A percentile compares a stretch with the other conserved stretches of the same genome.
Evolutionary conservation across 2,113 vertebrate species (phyloP).

Genomic region (Lepus timidus): DNA sequence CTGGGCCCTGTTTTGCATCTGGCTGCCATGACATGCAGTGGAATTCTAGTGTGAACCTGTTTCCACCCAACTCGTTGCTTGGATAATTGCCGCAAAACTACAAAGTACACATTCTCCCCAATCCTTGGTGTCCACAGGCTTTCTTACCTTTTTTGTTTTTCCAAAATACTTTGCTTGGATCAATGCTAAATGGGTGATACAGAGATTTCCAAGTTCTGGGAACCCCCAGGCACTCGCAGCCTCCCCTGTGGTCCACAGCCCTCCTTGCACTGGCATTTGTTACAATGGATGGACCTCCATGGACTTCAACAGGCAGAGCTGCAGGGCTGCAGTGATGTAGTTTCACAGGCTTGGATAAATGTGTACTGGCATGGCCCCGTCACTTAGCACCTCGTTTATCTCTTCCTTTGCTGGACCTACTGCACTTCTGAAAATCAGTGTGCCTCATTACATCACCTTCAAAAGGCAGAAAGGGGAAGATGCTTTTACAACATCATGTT

Average conservation of each 20-base stretch:
- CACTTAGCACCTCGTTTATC: neutral
- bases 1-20: neutral
- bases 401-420: neutral
- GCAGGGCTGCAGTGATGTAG: too few relatives aligned
- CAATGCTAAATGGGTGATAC: neutral
- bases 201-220: neutral
- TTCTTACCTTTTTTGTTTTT: too few relatives aligned
- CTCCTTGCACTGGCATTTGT: too few relatives aligned
- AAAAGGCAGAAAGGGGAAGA: neutral
- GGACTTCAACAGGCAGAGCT: neutral
- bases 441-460: neutral
- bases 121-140: neutral
- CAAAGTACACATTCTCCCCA: neutral
- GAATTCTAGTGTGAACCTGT: neutral
- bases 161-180: too few relatives aligned
- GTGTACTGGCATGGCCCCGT: neutral
- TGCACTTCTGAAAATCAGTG: neutral
- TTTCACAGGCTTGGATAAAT: neutral
- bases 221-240: neutral
- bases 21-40: neutral
- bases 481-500: neutral
- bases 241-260: neutral
- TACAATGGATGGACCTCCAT: neutral
- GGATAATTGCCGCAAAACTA: neutral
- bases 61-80: neutral